Percentiles rank a stretch among this genome's conserved stretches.
Evolutionary conservation across 2,797 vertebrate species (phyloP).

Genomic region (Hippopotamyrus pictus): DNA sequence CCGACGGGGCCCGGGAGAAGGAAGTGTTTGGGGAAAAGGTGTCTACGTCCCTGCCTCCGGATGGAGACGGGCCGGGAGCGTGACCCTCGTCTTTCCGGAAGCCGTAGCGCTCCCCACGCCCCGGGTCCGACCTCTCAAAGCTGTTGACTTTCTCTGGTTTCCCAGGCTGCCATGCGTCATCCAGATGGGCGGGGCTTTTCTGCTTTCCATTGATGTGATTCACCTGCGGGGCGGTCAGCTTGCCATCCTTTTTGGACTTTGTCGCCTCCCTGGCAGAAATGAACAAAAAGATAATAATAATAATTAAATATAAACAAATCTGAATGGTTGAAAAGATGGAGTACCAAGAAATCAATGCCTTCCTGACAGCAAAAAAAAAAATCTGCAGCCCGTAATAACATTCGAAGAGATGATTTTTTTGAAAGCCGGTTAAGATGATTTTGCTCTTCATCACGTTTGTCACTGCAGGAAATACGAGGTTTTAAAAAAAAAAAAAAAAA

Average conservation of each 20-base stretch:
- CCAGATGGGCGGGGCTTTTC: conserved; percentile 44
- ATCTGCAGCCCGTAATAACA: background rate
- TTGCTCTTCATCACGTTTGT: background rate
- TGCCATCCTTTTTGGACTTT: conserved; percentile 29
- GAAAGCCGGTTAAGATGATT: background rate
- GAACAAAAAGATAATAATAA: background rate
- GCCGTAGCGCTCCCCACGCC: conserved; percentile 53
- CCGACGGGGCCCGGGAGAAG: conserved; percentile 47
- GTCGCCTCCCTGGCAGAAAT: conserved; percentile 45
- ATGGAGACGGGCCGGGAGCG: conserved; percentile 38
- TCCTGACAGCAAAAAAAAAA: background rate
- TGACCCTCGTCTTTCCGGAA: conserved; percentile 60
- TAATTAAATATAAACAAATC: background rate
- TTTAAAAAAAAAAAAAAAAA: background rate
- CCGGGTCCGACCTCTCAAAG: conserved; percentile 50
- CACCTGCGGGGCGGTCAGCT: conserved; percentile 68
- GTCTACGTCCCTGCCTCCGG: conserved; percentile 58
- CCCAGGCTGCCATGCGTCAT: conserved; percentile 44
- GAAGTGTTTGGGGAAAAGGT: conserved; percentile 58
- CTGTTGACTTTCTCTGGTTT: conserved; percentile 33
- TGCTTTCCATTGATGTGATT: conserved; percentile 71
- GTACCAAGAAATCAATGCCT: background rate
- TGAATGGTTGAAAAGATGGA: background rate
- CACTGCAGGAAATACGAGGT: background rate
- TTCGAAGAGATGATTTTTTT: background rate